These are phyloP conservation scores for Perca flavescens DNA, from an alignment of 2,113 vertebrate species.

Conservation along the genomic window DNA sequence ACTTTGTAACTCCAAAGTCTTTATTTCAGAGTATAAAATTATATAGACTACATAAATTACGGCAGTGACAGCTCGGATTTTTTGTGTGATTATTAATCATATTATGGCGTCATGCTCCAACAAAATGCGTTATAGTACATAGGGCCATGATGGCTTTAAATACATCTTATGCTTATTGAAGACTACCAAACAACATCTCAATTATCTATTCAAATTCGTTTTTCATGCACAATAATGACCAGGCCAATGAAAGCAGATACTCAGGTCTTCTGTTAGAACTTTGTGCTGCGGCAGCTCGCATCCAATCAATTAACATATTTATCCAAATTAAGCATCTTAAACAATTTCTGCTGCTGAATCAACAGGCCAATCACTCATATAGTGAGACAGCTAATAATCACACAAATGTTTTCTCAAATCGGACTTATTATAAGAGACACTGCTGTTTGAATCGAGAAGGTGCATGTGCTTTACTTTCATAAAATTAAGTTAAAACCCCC, in stretches of 20 bases:
- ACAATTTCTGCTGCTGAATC: slow-evolving; percentile 4
- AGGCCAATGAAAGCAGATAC: slow-evolving; percentile 4
- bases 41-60: slow-evolving; percentile 29
- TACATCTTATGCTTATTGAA: neutral
- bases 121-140: neutral
- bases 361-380: slow-evolving; percentile 5
- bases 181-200: neutral
- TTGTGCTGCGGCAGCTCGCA: slow-evolving; percentile 8
- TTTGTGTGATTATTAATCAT: slow-evolving; percentile 28
- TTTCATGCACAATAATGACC: neutral
- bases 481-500: slow-evolving; percentile 86
- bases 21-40: slow-evolving; percentile 52
- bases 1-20: slow-evolving; percentile 66
- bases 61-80: slow-evolving; percentile 5
- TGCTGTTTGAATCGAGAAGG: slow-evolving; percentile 14
- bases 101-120: neutral
- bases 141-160: neutral
- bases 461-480: slow-evolving; percentile 76
- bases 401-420: neutral
- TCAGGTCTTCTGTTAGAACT: neutral
- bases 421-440: slow-evolving; percentile 2
- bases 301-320: slow-evolving; percentile 24
- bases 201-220: neutral
- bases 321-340: slow-evolving; percentile 34
- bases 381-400: neutral